These are phyloP conservation scores for Lutjanus campechanus DNA, from an alignment of 2,797 vertebrate species.

Conservation along the genomic window DNA sequence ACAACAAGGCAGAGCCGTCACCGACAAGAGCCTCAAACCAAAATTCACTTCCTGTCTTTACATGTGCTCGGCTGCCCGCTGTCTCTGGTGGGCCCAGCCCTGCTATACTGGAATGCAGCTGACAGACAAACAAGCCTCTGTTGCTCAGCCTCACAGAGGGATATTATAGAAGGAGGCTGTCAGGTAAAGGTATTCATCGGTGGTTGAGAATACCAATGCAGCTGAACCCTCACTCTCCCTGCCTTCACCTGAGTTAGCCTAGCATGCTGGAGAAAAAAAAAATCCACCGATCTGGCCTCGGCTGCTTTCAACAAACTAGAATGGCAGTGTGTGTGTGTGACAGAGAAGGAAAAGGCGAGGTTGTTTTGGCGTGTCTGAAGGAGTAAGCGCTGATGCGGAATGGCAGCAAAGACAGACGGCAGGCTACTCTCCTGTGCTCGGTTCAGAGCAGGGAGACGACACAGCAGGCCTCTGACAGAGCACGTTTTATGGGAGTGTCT, in stretches of 20 bases:
- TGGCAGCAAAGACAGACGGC: conserved; percentile 68
- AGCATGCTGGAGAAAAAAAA: conserved; percentile 26
- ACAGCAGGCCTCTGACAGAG: conserved; percentile 75
- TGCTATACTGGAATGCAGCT: conserved; percentile 59
- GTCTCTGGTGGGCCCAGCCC: conserved; percentile 53
- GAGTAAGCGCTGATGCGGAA: conserved; percentile 67
- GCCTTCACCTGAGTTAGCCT: conserved; percentile 55
- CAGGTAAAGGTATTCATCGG: conserved; percentile 59
- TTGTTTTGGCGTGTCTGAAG: conserved; percentile 60
- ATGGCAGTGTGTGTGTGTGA: conserved; percentile 19
- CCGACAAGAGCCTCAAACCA: conserved; percentile 32
- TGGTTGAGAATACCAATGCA: conserved; percentile 41
- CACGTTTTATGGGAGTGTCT: conserved; percentile 79
- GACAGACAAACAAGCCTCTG: conserved; percentile 66
- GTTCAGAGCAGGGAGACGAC: conserved; percentile 54
- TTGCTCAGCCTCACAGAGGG: conserved; percentile 37
- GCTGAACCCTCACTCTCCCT: conserved; percentile 1
- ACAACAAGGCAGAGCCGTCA: conserved; percentile 21
- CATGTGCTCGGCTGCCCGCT: conserved; percentile 57
- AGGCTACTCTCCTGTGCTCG: conserved; percentile 52
- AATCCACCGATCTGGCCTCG: background rate
- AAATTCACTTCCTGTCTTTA: conserved; percentile 79
- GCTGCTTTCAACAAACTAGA: conserved; percentile 52
- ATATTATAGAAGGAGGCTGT: conserved; percentile 9
- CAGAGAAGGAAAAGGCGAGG: conserved; percentile 44